Conservation (phyloP, 2,113 vertebrate species). For the Acrocephalus arundinaceus region DNA sequence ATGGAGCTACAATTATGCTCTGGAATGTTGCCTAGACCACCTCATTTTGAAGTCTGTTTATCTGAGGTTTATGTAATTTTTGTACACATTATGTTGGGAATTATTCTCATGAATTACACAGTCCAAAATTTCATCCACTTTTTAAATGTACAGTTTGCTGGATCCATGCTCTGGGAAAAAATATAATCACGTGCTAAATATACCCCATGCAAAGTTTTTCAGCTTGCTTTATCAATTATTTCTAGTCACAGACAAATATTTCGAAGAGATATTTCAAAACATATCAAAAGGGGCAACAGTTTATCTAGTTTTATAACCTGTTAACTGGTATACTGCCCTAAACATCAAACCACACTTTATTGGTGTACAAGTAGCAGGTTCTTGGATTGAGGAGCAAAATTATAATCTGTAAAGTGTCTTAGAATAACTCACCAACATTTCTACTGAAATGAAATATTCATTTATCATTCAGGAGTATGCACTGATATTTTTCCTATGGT, state of each 20-base stretch:
- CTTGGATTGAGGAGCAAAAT: not conserved
- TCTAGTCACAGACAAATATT: not conserved
- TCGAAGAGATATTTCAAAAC: not conserved
- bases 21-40: not conserved
- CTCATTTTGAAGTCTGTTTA: not conserved
- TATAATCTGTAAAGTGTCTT: not conserved
- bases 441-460: not conserved
- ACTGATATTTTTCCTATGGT: not conserved
- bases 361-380: not conserved
- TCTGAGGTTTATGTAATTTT: not conserved
- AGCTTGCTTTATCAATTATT: not conserved
- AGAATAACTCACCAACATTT: not conserved
- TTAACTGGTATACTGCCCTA: not conserved
- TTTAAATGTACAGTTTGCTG: not conserved
- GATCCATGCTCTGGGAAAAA: not conserved
- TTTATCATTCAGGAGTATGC: not conserved
- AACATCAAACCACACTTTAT: not conserved
- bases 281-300: not conserved
- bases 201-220: not conserved
- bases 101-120: not conserved
- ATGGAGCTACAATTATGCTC: not conserved
- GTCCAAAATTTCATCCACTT: not conserved
- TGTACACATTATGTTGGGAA: not conserved
- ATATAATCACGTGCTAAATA: not conserved
- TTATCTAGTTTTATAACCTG: not conserved